Evolutionary conservation across 2,888 invertebrate genomes (phyloP).

Genomic region (Stenodera caucasica): DNA sequence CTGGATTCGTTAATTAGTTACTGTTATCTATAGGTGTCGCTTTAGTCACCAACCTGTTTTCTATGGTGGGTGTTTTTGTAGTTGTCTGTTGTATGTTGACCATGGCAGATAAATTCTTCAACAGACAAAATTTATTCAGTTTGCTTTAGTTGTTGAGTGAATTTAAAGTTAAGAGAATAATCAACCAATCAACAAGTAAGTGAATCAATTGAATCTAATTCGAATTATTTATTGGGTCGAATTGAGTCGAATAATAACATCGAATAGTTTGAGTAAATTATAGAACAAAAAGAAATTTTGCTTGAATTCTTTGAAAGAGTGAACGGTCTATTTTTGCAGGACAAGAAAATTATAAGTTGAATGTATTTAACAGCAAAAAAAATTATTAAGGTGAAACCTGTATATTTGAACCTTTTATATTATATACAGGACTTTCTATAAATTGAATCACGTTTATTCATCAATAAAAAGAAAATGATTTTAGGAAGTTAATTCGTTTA

Average conservation of each 20-base stretch:
- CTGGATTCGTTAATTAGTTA: background rate
- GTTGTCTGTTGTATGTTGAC: conserved; percentile 19
- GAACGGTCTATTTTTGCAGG: background rate
- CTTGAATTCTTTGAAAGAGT: background rate
- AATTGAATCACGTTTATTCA: conserved; percentile 1
- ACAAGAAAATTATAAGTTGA: conserved; percentile 3
- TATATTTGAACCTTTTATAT: background rate
- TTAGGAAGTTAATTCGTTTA: background rate
- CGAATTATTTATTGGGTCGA: background rate
- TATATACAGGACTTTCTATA: conserved; percentile 4
- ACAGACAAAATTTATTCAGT: background rate
- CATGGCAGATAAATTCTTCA: conserved; percentile 23
- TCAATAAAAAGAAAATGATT: background rate
- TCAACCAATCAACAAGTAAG: conserved; percentile 4
- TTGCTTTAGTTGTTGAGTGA: conserved; percentile 5
- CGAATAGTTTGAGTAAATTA: too few species aligned
- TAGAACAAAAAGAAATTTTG: too few species aligned
- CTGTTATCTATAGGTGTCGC: background rate
- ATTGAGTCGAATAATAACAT: background rate
- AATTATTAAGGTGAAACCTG: conserved; percentile 5
- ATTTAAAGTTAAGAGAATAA: background rate
- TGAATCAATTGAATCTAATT: background rate
- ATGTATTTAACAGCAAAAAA: background rate
- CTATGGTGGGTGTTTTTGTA: conserved; percentile 27
- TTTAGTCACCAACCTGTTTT: conserved; percentile 3